Conservation (phyloP, 30 jellyfish, hydroid and myxozoan genomes). For the Pelagia noctiluca region DNA sequence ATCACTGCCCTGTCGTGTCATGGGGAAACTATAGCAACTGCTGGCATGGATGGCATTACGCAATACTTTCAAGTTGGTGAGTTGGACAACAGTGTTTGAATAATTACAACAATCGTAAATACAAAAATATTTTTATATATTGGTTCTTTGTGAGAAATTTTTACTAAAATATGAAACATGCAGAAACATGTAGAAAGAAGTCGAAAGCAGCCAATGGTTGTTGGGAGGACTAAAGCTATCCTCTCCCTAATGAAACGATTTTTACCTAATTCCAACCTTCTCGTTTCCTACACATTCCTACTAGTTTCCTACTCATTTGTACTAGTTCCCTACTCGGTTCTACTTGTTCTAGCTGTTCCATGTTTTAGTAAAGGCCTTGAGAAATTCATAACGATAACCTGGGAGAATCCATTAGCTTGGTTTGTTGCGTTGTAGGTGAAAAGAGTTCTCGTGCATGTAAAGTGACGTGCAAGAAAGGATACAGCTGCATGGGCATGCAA, state of each 20-base stretch:
- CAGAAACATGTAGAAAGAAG: too few species aligned
- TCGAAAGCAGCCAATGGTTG: too few species aligned
- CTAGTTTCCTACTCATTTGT: not conserved
- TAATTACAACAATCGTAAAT: too few species aligned
- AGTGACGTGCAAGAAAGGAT: conserved; percentile 36
- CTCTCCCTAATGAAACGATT: too few species aligned
- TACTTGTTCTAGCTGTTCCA: not conserved
- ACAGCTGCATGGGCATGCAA: conserved; percentile 62
- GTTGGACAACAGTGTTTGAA: too few species aligned
- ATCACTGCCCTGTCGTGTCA: conserved; percentile 41
- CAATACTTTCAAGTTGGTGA: conserved; percentile 43
- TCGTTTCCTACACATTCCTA: not conserved
- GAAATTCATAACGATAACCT: not conserved
- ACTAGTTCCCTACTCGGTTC: not conserved
- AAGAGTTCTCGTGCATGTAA: not conserved
- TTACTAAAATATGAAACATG: too few species aligned
- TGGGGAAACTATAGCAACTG: conserved; percentile 20
- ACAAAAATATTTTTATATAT: not conserved
- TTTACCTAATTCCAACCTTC: not conserved
- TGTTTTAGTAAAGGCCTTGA: not conserved
- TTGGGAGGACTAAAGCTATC: too few species aligned
- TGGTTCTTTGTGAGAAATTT: not conserved
- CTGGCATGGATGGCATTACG: conserved; percentile 49
- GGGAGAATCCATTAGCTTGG: not conserved
- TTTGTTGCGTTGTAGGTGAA: conserved; percentile 40